A percentile compares a stretch with the other conserved stretches of the same genome.
These are phyloP conservation scores for Acyrthosiphon pisum DNA, from an alignment of 1,140 invertebrate genomes.

Conservation along the genomic window DNA sequence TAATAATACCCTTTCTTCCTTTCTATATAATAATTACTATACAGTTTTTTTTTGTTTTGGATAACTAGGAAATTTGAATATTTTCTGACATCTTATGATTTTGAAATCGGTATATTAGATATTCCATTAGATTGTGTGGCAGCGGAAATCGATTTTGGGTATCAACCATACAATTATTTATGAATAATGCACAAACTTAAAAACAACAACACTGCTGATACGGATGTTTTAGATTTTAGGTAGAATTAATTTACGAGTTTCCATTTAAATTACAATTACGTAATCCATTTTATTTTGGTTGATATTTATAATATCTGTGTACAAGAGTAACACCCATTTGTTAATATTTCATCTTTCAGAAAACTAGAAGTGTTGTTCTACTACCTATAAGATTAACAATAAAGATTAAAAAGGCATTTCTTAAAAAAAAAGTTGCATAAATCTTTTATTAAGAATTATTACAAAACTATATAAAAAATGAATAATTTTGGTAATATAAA, in stretches of 20 bases:
- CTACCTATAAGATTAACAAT: neutral
- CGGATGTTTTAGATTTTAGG: neutral
- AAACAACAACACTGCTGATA: neutral
- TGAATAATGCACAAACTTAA: neutral
- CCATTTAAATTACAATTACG: neutral
- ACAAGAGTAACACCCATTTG: neutral
- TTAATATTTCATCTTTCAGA: neutral
- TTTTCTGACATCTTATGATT: neutral
- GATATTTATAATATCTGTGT: neutral
- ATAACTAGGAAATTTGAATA: constrained; percentile 20
- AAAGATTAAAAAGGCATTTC: neutral
- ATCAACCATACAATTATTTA: constrained; percentile 6
- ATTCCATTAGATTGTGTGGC: neutral
- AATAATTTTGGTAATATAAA: neutral
- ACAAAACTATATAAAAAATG: neutral
- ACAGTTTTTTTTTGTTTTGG: neutral
- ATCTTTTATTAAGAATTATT: neutral
- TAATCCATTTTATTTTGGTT: neutral
- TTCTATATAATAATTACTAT: neutral
- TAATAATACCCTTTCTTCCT: neutral
- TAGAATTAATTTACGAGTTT: constrained; percentile 8
- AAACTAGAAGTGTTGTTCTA: too few species aligned
- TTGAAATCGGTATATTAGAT: constrained; percentile 2
- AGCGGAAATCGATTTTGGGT: neutral
- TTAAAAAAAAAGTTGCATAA: neutral